phyloP scores from a whole-genome alignment of 2,888 invertebrate species.

The Chaitophorus viminalis region DNA sequence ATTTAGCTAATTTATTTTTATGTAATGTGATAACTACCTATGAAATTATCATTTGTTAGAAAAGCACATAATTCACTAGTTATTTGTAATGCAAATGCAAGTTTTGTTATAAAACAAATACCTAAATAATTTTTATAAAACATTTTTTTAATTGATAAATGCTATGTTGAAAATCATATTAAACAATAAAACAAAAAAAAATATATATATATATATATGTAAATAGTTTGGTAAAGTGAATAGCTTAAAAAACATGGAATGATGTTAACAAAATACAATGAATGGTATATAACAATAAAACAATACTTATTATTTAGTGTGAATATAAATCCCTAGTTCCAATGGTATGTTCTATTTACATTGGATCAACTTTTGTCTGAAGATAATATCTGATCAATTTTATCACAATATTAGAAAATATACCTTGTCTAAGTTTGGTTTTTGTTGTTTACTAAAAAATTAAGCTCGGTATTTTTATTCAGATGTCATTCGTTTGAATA shows the following conservation, averaged over 20 bases:
- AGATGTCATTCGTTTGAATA: constrained; percentile 41
- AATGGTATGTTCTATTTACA: constrained; percentile 29
- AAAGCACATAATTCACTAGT: constrained; percentile 34
- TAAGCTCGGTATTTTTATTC: constrained; percentile 49
- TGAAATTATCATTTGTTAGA: constrained; percentile 53
- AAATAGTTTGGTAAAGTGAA: constrained; percentile 49
- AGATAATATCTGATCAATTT: constrained; percentile 25
- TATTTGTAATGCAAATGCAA: constrained; percentile 47
- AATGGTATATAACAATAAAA: constrained; percentile 43
- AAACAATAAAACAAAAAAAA: constrained; percentile 35
- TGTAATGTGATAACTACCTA: constrained; percentile 30
- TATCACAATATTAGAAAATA: constrained; percentile 56
- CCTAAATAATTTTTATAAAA: constrained; percentile 29
- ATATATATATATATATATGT: constrained; percentile 23
- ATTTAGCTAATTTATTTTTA: neutral
- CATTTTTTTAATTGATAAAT: constrained; percentile 35
- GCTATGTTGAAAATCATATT: constrained; percentile 10
- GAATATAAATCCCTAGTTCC: neutral
- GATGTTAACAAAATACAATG: constrained; percentile 46
- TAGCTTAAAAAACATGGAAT: constrained; percentile 53
- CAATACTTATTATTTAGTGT: neutral
- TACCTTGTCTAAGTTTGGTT: constrained; percentile 55
- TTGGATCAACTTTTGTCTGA: constrained; percentile 4
- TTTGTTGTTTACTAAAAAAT: constrained; percentile 23
- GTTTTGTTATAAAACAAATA: constrained; percentile 32